Base-by-base conservation (phyloP, 2,113 vertebrate species). In the Ia io region DNA sequence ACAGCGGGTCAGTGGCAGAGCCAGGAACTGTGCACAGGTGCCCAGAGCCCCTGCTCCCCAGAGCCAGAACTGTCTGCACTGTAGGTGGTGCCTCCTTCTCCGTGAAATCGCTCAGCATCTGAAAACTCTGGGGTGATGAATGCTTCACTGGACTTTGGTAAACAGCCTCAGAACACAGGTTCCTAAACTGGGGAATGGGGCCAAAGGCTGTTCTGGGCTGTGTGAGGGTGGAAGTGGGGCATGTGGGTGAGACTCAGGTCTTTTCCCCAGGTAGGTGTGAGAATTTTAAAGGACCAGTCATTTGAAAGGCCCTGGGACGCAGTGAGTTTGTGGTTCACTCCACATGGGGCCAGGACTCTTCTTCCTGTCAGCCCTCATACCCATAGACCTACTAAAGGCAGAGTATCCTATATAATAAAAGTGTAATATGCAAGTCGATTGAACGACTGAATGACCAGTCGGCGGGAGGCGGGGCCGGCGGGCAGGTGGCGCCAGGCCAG, bases 41-140 rank as follows among this genome's bases (percentile, higher is more conserved):
- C 11, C 78, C 49, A 4, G 10, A 32, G 69, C 1, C 13, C 25
- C 16, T 1, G 0, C 4, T 3, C 11, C 49, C 65, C 14, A 0
- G 8, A 84, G 51, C 25, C n/a, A 69, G 37, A 63, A 30, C 53
- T 32, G 18, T 40, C 14, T 6, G 14, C 7, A 23, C 28, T 23
- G 7, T 6, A 49, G 16, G 44, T 22, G 20, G 11, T 44, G 83
- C 44, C 22, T 25, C 32, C 30, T 71, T 20, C 32, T 69, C 42
- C 1, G 0, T 44, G 47, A 59, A 44, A 40, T 35, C 42, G 47
- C 6, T 44, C 18, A 16, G 37, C 2, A 0, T 61, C 67, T 37
- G 37, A 71, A 65, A 59, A 16, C 16, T 30, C 44, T 5, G 12
- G 56, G 11, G 12, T 6, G 1, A 35, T 23, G 18, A 37, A 22